phyloP scores from a whole-genome alignment of 92 coral and sea anemone species.

The Zoanthus sansibaricus region DNA sequence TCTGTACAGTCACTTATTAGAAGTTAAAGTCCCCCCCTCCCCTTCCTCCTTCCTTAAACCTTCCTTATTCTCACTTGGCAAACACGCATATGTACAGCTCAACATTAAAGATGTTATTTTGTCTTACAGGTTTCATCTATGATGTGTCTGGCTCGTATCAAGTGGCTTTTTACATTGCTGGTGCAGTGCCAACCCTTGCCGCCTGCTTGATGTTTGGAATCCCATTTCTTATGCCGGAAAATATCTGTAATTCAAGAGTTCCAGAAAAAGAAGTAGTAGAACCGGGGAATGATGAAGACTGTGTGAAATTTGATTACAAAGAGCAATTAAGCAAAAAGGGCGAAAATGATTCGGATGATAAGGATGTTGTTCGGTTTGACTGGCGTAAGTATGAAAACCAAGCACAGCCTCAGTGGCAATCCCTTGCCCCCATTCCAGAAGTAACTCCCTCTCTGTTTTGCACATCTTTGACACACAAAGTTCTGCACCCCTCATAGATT shows the following conservation, averaged over 20 bases:
- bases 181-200: conserved; percentile 96
- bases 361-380: conserved; percentile 40
- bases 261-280: conserved; percentile 73
- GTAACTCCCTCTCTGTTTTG: not conserved
- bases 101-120: not conserved
- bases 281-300: conserved; percentile 57
- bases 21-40: no score
- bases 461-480: no score
- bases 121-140: conserved; percentile 83
- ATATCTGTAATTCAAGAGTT: conserved; percentile 64
- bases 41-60: no score
- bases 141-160: conserved; percentile 87
- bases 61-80: no score
- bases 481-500: no score
- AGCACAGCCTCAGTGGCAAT: not conserved
- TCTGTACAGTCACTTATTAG: no score
- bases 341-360: not conserved
- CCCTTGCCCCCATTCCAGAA: conserved; percentile 36
- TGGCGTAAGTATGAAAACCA: conserved; percentile 41
- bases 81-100: not conserved
- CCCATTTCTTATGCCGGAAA: conserved; percentile 93
- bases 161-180: conserved; percentile 98
- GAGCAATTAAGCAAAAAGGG: conserved; percentile 15
- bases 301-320: conserved; percentile 38
- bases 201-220: conserved; percentile 97